A percentile compares a stretch with the other conserved stretches of the same genome.
Conservation (phyloP, 1,140 invertebrate species). For the Contarinia nasturtii region DNA sequence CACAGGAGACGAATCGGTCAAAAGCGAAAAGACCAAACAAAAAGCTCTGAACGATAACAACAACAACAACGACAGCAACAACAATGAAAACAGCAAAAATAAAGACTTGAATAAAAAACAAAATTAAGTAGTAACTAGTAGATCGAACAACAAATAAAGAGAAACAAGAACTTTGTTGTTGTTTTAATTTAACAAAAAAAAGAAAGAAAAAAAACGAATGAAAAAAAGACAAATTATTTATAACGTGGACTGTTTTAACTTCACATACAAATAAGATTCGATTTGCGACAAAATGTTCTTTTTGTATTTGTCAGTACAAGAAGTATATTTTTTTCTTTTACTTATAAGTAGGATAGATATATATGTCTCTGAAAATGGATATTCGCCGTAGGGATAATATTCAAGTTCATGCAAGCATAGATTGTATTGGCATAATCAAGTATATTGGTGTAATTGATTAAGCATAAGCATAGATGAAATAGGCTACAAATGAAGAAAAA, state of each 20-base stretch:
- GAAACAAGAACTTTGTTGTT: no score
- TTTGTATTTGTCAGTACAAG: not conserved
- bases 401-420: not conserved
- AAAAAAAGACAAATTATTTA: not conserved
- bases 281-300: not conserved
- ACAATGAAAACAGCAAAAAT: no score
- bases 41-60: no score
- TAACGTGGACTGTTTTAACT: not conserved
- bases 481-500: conserved; percentile 10
- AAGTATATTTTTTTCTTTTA: conserved; percentile 12
- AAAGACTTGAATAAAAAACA: no score
- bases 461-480: conserved; percentile 3
- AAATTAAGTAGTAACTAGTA: no score
- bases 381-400: not conserved
- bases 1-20: conserved; percentile 11
- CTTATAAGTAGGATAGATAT: not conserved
- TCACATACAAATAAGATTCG: not conserved
- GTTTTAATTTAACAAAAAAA: no score
- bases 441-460: not conserved
- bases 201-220: no score
- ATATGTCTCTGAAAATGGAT: no score
- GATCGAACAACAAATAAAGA: no score
- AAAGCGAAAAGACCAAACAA: no score
- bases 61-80: no score
- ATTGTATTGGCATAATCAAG: not conserved